A percentile compares a stretch with the other conserved stretches of the same genome.
phyloP scores from a whole-genome alignment of 2,888 invertebrate genomes.

The Punctoribates punctum region DNA sequence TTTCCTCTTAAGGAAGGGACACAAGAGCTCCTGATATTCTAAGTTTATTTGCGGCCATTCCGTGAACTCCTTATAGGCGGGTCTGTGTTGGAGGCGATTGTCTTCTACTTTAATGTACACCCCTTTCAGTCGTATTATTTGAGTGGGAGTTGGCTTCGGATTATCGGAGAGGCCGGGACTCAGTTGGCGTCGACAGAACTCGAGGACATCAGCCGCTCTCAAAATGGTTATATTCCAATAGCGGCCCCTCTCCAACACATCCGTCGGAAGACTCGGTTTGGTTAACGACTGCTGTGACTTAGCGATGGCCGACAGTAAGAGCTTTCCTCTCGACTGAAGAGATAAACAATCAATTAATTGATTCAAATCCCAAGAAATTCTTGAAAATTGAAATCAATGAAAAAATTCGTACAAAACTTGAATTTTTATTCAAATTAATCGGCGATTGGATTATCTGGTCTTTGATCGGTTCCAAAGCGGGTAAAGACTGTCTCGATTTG shows the following conservation, averaged over 20 bases:
- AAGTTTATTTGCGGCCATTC: constrained; percentile 41
- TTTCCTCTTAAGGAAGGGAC: constrained; percentile 38
- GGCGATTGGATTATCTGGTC: constrained; percentile 5
- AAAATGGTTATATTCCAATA: constrained; percentile 31
- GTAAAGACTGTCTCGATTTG: background rate
- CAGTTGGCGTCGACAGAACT: constrained; percentile 15
- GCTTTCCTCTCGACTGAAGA: constrained; percentile 6
- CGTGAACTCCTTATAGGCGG: constrained; percentile 34
- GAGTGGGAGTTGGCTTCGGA: background rate
- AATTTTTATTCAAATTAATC: constrained; percentile 25
- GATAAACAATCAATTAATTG: background rate
- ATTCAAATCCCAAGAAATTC: background rate
- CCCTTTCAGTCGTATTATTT: constrained; percentile 2
- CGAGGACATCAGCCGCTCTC: background rate
- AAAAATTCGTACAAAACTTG: constrained; percentile 20
- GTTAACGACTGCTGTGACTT: background rate
- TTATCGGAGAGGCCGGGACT: background rate
- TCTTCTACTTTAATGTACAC: constrained; percentile 38
- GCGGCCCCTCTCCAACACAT: constrained; percentile 36
- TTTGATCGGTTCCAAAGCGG: background rate
- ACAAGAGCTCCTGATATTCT: constrained; percentile 18
- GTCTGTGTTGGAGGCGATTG: constrained; percentile 14
- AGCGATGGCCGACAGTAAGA: constrained; percentile 17
- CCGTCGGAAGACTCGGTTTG: constrained; percentile 12
- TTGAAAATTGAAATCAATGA: background rate